phyloP scores from a whole-genome alignment of 2,113 vertebrate species.

The Campylomormyrus tamandua region DNA sequence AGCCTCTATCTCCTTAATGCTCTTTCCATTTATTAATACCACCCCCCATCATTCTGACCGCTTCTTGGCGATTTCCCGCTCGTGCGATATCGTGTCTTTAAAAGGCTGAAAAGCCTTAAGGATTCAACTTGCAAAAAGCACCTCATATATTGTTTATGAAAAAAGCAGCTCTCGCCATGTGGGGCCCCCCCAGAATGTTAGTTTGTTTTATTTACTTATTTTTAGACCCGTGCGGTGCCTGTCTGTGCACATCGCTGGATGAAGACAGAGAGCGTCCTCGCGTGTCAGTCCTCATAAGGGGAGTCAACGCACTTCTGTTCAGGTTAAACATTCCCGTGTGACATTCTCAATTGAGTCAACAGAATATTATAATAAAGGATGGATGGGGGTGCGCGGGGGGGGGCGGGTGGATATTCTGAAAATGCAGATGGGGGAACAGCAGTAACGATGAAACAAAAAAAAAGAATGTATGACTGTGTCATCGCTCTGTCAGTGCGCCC shows the following conservation, averaged over 20 bases:
- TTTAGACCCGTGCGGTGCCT: conserved; percentile 77
- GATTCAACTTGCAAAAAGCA: conserved; percentile 98
- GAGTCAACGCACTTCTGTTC: conserved; percentile 94
- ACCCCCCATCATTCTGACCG: neutral
- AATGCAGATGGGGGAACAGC: conserved; percentile 71
- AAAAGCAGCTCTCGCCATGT: conserved; percentile 58
- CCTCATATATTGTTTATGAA: conserved; percentile 98
- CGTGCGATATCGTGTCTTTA: conserved; percentile 43
- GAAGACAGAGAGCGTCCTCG: conserved; percentile 88
- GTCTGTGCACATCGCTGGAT: conserved; percentile 89
- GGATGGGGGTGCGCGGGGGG: conserved; percentile 45
- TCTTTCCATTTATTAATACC: conserved; percentile 49
- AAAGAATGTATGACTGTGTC: conserved; percentile 78
- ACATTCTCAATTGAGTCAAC: conserved; percentile 96
- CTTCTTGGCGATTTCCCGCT: conserved; percentile 38
- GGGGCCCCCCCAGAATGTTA: conserved; percentile 76
- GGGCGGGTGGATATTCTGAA: conserved; percentile 58
- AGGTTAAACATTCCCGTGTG: conserved; percentile 92
- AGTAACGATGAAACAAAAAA: conserved; percentile 68
- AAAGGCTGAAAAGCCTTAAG: conserved; percentile 54
- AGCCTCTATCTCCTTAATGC: conserved; percentile 46
- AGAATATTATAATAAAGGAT: conserved; percentile 78
- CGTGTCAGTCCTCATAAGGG: conserved; percentile 94
- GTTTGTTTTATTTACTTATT: conserved; percentile 84
- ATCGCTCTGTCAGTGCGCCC: conserved; percentile 77